phyloP scores from a whole-genome alignment of 2,797 vertebrate genomes.

The Sternarchorhynchus goeldii region DNA sequence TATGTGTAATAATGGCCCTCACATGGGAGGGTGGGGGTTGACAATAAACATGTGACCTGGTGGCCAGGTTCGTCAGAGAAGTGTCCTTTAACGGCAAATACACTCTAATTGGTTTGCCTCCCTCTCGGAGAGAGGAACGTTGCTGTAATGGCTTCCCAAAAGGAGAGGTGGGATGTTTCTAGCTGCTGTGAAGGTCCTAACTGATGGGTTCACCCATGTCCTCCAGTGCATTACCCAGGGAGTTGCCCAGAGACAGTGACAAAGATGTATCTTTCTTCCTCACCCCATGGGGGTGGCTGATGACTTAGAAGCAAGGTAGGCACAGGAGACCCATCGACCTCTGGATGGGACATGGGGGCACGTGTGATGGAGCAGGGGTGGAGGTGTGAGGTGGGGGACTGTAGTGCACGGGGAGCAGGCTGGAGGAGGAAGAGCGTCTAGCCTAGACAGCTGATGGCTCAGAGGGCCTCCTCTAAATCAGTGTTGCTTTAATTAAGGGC shows the following conservation, averaged over 20 bases:
- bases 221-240: constrained; percentile 66
- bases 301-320: constrained; percentile 73
- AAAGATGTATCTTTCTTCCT: constrained; percentile 72
- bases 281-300: constrained; percentile 67
- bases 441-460: constrained; percentile 79
- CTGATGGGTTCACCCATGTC: constrained; percentile 64
- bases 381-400: constrained; percentile 67
- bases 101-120: constrained; percentile 72
- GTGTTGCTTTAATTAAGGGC: constrained; percentile 94
- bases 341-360: constrained; percentile 64
- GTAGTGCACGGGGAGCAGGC: constrained; percentile 64
- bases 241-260: constrained; percentile 65
- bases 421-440: constrained; percentile 75
- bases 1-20: constrained; percentile 63
- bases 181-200: constrained; percentile 48
- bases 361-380: constrained; percentile 62
- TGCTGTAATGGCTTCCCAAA: constrained; percentile 67
- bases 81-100: constrained; percentile 68
- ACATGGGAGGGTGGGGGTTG: constrained; percentile 56
- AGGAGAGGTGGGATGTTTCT: constrained; percentile 40
- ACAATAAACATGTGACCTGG: constrained; percentile 75
- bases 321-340: constrained; percentile 73
- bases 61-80: constrained; percentile 66
- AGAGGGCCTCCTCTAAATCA: constrained; percentile 82
- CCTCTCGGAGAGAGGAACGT: constrained; percentile 37